Evolutionary conservation across 2,888 invertebrate species (phyloP).

Genomic region (Sinotaia quadrata): DNA sequence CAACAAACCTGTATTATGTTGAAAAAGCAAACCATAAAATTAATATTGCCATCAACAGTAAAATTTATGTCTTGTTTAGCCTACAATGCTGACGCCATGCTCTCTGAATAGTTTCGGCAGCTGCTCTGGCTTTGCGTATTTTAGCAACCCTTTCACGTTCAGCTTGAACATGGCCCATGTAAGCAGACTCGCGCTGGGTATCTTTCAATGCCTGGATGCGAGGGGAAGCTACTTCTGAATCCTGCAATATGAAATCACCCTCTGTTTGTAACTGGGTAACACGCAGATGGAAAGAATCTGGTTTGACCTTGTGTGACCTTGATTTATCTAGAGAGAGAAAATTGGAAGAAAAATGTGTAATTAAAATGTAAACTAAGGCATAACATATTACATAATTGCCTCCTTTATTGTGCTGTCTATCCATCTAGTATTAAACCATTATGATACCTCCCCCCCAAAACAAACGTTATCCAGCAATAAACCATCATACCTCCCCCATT

Average conservation of each 20-base stretch:
- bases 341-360: too few species aligned
- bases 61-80: constrained; percentile 76
- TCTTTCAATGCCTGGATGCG: constrained; percentile 47
- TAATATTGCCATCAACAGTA: constrained; percentile 76
- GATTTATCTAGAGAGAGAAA: too few species aligned
- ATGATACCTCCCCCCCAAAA: too few species aligned
- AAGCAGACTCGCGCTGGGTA: constrained; percentile 54
- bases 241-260: not conserved
- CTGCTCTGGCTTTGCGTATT: constrained; percentile 57
- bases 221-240: constrained; percentile 9
- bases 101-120: constrained; percentile 63
- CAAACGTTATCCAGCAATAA: too few species aligned
- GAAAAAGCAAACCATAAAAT: too few species aligned
- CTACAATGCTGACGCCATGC: constrained; percentile 64
- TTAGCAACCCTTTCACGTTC: constrained; percentile 57
- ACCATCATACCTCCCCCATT: too few species aligned
- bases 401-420: too few species aligned
- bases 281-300: constrained; percentile 12
- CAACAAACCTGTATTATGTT: too few species aligned
- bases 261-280: constrained; percentile 19
- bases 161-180: constrained; percentile 55
- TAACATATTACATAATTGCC: too few species aligned
- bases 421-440: too few species aligned
- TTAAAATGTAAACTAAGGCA: too few species aligned
- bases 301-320: too few species aligned